Conservation (phyloP, 2,797 vertebrate genomes). For the Typhlichthys eigenmanni region DNA sequence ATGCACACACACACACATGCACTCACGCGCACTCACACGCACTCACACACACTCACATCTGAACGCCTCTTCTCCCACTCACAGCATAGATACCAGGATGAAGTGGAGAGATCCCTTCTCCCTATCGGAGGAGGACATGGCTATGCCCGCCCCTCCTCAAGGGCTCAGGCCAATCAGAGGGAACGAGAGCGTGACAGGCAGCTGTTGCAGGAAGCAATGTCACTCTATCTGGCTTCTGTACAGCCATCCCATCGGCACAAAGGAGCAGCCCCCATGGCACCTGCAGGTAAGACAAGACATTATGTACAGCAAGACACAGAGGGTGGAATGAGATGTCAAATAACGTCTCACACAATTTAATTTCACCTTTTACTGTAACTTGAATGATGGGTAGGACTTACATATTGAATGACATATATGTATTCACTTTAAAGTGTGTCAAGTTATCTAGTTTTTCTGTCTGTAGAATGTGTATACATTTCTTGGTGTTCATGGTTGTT, state of each 20-base stretch:
- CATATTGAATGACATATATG: too few relatives aligned
- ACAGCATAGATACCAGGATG: slow-evolving; percentile 86
- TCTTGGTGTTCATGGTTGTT: neutral
- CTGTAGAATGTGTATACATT: too few relatives aligned
- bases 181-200: slow-evolving; percentile 73
- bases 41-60: neutral
- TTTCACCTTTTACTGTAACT: too few relatives aligned
- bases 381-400: too few relatives aligned
- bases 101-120: slow-evolving; percentile 65
- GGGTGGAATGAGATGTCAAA: too few relatives aligned
- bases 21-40: neutral
- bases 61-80: slow-evolving; percentile 13
- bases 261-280: slow-evolving; percentile 65
- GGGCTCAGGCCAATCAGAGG: slow-evolving; percentile 66
- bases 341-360: too few relatives aligned
- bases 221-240: slow-evolving; percentile 78
- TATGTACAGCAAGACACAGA: neutral
- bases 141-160: slow-evolving; percentile 65
- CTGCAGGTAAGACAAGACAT: slow-evolving; percentile 47
- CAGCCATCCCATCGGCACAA: slow-evolving; percentile 75
- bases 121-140: slow-evolving; percentile 56
- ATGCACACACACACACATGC: neutral
- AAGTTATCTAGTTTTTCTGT: too few relatives aligned
- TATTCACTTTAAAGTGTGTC: too few relatives aligned
- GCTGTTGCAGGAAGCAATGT: slow-evolving; percentile 84